Base-by-base conservation (phyloP, 2,797 vertebrate genomes). In the Amblyopsis hoosieri region DNA sequence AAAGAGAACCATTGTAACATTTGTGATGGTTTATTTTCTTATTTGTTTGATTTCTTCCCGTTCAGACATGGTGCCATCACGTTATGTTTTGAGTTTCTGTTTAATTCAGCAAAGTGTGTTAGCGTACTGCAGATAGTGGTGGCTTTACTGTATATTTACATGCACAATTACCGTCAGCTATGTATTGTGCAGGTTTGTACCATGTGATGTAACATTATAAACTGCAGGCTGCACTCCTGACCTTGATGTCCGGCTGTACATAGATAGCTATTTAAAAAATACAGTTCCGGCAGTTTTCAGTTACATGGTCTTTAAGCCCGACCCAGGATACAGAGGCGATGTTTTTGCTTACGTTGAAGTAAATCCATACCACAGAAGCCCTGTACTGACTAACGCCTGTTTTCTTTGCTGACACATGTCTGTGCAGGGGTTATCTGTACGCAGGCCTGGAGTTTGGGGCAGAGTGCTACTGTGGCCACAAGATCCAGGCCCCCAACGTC, bases 391-490 rank as follows among this genome's bases (percentile, higher is more conserved):
- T 50, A 10, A 3, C 7, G 11, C 12, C n/a, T 37, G 37, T 49
- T 12, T 37, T n/a, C n/a, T 45, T 14, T n/a, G 5, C 49, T 51
- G 49, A 13, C 7, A 37, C 8, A 6, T 37, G 33, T 73, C 45
- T 61, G 17, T 73, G 3, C 85, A 99, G 97, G 87, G 98, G 97
- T 0, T 99, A 98, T 87, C 93, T 97, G 84, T 99, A 92, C 0
- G 96, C 97, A 0, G 98, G 98, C 56, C 90, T 99, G 90, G 98
- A 99, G 85, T 99, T 99, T 0, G 97, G 97, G 0, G 97, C 97
- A 0, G 98, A 99, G 83, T 99, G 98, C 80, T 99, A 96, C 93
- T 99, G 98, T 0, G 96, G 98, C 33, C 97, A 99, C 91, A 98
- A 95, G 89, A 94, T 99, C 85, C 96, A 98, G 90, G 94, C 94